These are phyloP conservation scores for Zaprionus lachaisei DNA, from an alignment of 1,140 invertebrate species.

Conservation along the genomic window DNA sequence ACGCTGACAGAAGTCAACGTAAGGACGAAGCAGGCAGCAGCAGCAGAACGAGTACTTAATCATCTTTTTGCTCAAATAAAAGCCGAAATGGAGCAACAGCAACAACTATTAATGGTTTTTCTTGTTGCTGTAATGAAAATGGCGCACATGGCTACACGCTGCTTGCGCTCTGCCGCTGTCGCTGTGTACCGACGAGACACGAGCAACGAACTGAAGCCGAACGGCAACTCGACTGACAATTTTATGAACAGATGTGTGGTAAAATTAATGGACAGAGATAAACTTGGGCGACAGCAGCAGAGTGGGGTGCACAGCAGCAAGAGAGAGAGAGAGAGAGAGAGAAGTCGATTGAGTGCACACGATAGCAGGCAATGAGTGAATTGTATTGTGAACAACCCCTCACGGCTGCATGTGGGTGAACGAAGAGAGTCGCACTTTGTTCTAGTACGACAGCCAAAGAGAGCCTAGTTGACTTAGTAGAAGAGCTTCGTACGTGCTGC, in stretches of 20 bases:
- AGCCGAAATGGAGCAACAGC: conserved; percentile 27
- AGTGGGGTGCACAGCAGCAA: conserved; percentile 13
- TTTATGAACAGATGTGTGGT: conserved; percentile 82
- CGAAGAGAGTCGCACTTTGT: too few species aligned
- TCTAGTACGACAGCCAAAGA: too few species aligned
- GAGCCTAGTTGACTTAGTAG: too few species aligned
- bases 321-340: conserved; percentile 12
- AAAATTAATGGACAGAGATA: conserved; percentile 83
- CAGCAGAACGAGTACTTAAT: conserved; percentile 31
- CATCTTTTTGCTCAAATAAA: conserved; percentile 41
- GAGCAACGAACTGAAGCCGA: conserved; percentile 67
- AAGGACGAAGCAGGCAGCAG: conserved; percentile 19
- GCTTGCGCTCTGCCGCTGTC: conserved; percentile 1
- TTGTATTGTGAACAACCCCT: too few species aligned
- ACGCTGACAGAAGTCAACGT: conserved; percentile 25
- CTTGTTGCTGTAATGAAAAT: conserved; percentile 66
- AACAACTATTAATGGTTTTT: conserved; percentile 54
- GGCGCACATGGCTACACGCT: conserved; percentile 59
- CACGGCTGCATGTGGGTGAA: too few species aligned
- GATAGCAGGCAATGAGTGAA: conserved; percentile 32
- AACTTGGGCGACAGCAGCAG: conserved; percentile 38
- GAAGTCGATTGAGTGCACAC: not conserved
- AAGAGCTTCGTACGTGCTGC: too few species aligned
- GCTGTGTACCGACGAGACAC: conserved; percentile 37
- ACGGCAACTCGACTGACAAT: conserved; percentile 70